phyloP scores from a whole-genome alignment of 1,140 invertebrate species.

The Bathynomus jamesi region DNA sequence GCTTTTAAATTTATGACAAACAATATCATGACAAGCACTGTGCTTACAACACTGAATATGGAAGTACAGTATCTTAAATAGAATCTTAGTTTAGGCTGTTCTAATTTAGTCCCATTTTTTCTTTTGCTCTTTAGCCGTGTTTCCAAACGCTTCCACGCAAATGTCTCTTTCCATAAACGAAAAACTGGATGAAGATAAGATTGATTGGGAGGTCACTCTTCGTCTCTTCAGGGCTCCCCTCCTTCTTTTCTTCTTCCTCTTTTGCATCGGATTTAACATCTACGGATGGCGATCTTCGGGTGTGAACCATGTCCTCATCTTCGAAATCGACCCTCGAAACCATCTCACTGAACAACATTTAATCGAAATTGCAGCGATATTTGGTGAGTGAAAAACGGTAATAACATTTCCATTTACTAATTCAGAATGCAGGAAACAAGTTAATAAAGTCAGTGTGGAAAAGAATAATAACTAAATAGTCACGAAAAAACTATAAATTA shows the following conservation, averaged over 20 bases:
- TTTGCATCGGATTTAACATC: slow-evolving; percentile 91
- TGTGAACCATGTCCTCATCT: slow-evolving; percentile 98
- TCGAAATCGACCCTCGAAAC: slow-evolving; percentile 95
- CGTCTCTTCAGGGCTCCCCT: slow-evolving; percentile 86
- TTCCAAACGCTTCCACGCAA: background rate
- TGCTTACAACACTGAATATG: too few relatives aligned
- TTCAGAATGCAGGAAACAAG: too few relatives aligned
- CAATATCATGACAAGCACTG: too few relatives aligned
- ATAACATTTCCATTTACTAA: too few relatives aligned
- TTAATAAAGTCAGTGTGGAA: too few relatives aligned
- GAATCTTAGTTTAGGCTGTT: too few relatives aligned
- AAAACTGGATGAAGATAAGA: background rate
- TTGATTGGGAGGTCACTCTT: slow-evolving; percentile 44
- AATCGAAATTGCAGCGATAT: slow-evolving; percentile 89
- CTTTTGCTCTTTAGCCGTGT: too few relatives aligned
- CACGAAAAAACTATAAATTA: too few relatives aligned
- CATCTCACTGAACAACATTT: slow-evolving; percentile 91
- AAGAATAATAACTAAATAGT: too few relatives aligned
- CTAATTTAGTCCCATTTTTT: too few relatives aligned
- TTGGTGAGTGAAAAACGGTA: slow-evolving; percentile 52
- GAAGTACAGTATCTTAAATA: too few relatives aligned
- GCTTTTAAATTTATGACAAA: too few relatives aligned
- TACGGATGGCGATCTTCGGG: slow-evolving; percentile 66
- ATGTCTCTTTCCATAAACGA: background rate
- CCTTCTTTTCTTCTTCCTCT: slow-evolving; percentile 86